Evolutionary conservation across 2,888 invertebrate species (phyloP).

Genomic region (Miltochrista miniata): DNA sequence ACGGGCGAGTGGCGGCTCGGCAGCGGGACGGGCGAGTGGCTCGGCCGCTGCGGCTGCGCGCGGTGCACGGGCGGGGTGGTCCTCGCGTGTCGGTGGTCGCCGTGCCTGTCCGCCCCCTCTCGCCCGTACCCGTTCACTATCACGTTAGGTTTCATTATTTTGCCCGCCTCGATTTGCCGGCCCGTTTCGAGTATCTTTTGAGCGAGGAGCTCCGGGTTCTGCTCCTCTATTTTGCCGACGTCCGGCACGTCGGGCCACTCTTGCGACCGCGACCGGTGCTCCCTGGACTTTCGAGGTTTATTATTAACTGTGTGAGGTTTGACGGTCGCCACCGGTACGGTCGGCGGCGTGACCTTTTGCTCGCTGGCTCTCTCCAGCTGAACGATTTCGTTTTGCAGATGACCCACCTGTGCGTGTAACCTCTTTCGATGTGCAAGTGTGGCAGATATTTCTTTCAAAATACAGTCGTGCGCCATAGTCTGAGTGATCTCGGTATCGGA

Average conservation of each 20-base stretch:
- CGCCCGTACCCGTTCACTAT: slow-evolving; percentile 71
- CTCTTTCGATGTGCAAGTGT: slow-evolving; percentile 93
- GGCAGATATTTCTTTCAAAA: slow-evolving; percentile 93
- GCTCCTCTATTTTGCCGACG: slow-evolving; percentile 95
- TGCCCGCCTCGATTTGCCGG: slow-evolving; percentile 93
- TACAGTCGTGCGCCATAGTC: slow-evolving; percentile 90
- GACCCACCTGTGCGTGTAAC: slow-evolving; percentile 90
- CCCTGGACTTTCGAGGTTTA: slow-evolving; percentile 82
- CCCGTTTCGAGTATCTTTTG: slow-evolving; percentile 96
- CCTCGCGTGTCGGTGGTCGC: slow-evolving; percentile 45
- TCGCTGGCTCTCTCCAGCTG: slow-evolving; percentile 89
- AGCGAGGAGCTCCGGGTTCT: slow-evolving; percentile 94
- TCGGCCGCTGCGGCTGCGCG: slow-evolving; percentile 50
- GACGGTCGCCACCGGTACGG: slow-evolving; percentile 69
- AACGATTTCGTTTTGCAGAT: slow-evolving; percentile 90
- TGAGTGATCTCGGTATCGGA: slow-evolving; percentile 85
- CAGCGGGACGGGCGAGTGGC: slow-evolving; percentile 41
- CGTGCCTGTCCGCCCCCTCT: slow-evolving; percentile 57
- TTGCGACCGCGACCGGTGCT: slow-evolving; percentile 91
- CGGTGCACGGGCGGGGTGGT: slow-evolving; percentile 47
- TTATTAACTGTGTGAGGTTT: slow-evolving; percentile 72
- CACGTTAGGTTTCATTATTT: slow-evolving; percentile 78
- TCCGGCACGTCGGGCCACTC: slow-evolving; percentile 97
- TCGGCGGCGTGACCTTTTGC: slow-evolving; percentile 72
- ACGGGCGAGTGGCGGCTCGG: slow-evolving; percentile 60